Evolutionary conservation across 1,140 invertebrate species (phyloP), one percentile per base, ranked within the genome.

Genomic region (Dysdera silvatica): DNA sequence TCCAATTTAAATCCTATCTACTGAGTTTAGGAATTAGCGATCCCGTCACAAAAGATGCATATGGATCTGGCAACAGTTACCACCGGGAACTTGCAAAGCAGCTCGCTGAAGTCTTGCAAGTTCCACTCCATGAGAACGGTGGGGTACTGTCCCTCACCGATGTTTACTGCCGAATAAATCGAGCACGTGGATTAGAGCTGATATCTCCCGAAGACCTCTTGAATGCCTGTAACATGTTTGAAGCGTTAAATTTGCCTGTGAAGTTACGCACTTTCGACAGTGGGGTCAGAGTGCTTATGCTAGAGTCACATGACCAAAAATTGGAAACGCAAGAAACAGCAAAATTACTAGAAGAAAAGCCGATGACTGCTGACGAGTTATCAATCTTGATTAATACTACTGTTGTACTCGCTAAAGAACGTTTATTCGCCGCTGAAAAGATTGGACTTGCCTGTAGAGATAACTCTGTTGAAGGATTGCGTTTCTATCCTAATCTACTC

Each of bases 81-180:
- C 91, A 90, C 73, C 80, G 82, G 69, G 87, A 90, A 68, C 78
- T 99, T 26, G 90, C 92, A 0, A 84, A 85, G 71, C 87, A 99
- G 79, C 82, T 99, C 41, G 85, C 84, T 40, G 81, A 85, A 69
- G 85, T 94, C 72, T 78, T 98, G 54, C 80, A 87, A 61, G 83
- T 85, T 72, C 87, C 91, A 23, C 81, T 97, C 49, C 82, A 85
- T 78, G 89, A 95, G 73, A 83, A 84, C 74, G 93, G 93, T 37
- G 95, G 95, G 14, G 94, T 98, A 80, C 97, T 99, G 89, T 86
- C 91, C 8, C 75, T 99, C 47, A 86, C 95, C 8, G 96, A 99
- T 80, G 93, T 89, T 5, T 99, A 93, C 79, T 98, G 95, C 78
- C 81, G 94, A 68, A 86, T 98, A 5, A 99, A 99, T 71, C 71